phyloP scores from a whole-genome alignment of 2,888 invertebrate species.

The Sipunculus nudus region DNA sequence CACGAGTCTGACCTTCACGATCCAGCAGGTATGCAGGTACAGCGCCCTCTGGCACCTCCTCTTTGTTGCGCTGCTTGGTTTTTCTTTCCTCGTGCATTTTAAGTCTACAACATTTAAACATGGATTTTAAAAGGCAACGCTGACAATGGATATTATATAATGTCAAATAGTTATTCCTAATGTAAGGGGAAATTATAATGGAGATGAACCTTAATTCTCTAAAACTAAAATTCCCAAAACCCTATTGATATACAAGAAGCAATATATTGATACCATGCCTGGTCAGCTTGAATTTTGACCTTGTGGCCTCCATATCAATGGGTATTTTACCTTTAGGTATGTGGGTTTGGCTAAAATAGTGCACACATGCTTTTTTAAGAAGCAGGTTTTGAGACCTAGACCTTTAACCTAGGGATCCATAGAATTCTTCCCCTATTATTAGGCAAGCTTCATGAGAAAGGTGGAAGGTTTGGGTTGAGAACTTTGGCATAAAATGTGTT shows the following conservation, averaged over 20 bases:
- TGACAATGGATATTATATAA: not conserved
- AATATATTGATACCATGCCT: too few species aligned
- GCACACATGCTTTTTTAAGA: too few species aligned
- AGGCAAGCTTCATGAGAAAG: too few species aligned
- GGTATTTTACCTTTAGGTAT: too few species aligned
- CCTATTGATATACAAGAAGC: not conserved
- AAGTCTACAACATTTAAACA: slow-evolving; percentile 68
- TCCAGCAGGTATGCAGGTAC: slow-evolving; percentile 96
- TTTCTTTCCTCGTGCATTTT: slow-evolving; percentile 96
- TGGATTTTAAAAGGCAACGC: not conserved
- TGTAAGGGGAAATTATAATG: not conserved
- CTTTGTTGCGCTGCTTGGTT: slow-evolving; percentile 78
- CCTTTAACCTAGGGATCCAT: too few species aligned
- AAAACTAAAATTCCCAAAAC: not conserved
- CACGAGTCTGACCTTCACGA: slow-evolving; percentile 90
- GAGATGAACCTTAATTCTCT: not conserved
- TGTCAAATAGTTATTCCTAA: not conserved
- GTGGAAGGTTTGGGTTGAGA: too few species aligned
- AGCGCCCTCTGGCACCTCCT: slow-evolving; percentile 85
- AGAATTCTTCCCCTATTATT: too few species aligned
- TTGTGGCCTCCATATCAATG: too few species aligned
- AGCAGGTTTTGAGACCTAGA: too few species aligned
- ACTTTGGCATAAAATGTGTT: too few species aligned
- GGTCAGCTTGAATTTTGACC: too few species aligned
- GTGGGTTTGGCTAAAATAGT: too few species aligned